Conservation (phyloP, 2,888 invertebrate species). For the Drosophila borborema region DNA sequence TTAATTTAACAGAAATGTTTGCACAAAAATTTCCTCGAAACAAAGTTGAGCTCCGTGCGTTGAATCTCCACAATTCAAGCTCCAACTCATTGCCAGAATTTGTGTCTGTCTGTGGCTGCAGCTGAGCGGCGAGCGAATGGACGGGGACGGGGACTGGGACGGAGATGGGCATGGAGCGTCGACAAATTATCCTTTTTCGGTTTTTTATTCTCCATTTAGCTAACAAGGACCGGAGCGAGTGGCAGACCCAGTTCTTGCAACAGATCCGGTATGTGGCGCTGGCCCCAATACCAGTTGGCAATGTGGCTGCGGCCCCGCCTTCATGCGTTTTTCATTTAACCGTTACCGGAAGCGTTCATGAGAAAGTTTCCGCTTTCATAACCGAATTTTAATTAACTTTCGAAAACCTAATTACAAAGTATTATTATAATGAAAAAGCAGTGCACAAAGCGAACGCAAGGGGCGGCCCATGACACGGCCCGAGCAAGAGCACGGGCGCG, state of each 20-base stretch:
- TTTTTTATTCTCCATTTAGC: conserved; percentile 55
- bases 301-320: conserved; percentile 40
- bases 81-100: conserved; percentile 36
- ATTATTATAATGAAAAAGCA: conserved; percentile 84
- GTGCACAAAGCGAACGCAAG: conserved; percentile 73
- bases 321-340: conserved; percentile 69
- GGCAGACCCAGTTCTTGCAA: conserved; percentile 38
- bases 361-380: conserved; percentile 85
- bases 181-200: conserved; percentile 35
- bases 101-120: conserved; percentile 51
- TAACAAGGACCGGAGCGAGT: conserved; percentile 47
- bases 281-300: conserved; percentile 19
- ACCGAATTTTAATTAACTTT: conserved; percentile 85
- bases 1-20: conserved; percentile 84
- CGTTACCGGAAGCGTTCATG: conserved; percentile 82
- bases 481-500: conserved; percentile 13
- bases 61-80: conserved; percentile 46
- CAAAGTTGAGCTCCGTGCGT: conserved; percentile 65
- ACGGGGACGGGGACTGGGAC: neutral
- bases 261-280: conserved; percentile 24
- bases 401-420: conserved; percentile 85
- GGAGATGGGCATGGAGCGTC: neutral
- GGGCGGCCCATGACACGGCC: conserved; percentile 35
- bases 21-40: conserved; percentile 82
- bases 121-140: conserved; percentile 14